Evolutionary conservation across 2,113 vertebrate genomes (phyloP), one percentile per base, ranked within the genome.

Genomic region (Cyanoliseus patagonus): DNA sequence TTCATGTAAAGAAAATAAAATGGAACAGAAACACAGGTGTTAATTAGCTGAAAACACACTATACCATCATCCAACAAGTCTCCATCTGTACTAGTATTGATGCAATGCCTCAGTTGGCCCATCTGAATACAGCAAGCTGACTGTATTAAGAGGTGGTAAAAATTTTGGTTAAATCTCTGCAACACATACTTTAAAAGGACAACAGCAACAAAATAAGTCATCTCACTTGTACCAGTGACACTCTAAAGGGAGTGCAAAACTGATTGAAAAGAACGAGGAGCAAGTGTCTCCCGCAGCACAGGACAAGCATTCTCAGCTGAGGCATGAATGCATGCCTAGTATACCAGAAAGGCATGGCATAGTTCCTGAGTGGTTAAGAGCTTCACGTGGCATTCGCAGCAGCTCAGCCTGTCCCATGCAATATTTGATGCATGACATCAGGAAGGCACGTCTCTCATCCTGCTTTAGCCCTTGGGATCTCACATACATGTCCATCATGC

Each of bases 331-430:
- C 92, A 76, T 86, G 52, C 72, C 49, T 55, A 35, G 69, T 64
- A 96, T 96, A 81, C 61, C 88, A 95, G 70, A 86, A 93, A 72
- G 88, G 91, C 27, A 25, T 42, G 49, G 87, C 91, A 87, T 95
- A 94, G 89, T 82, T 95, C 64, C 83, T 51, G 46, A 41, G 61
- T 86, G 76, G 73, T 84, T 83, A 82, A 90, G 61, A 92, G 83
- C n/a, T 96, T 78, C 83, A 49, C 61, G 83, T 79, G 85, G 94
- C 89, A 96, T 96, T 91, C 90, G 75, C 77, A 95, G 91, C 92
- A 96, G 86, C 82, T 91, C 93, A 90, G 70, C 88, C 82, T 85
- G 77, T 76, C 77, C 74, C 82, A 69, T 85, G 67, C 92, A 89
- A 86, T 94, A 91, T 64, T 69, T 95, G 73, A 70, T 68, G 53